Evolutionary conservation across 2,113 vertebrate genomes (phyloP), one percentile per base, ranked within the genome.

Genomic region (Istiophorus platypterus): DNA sequence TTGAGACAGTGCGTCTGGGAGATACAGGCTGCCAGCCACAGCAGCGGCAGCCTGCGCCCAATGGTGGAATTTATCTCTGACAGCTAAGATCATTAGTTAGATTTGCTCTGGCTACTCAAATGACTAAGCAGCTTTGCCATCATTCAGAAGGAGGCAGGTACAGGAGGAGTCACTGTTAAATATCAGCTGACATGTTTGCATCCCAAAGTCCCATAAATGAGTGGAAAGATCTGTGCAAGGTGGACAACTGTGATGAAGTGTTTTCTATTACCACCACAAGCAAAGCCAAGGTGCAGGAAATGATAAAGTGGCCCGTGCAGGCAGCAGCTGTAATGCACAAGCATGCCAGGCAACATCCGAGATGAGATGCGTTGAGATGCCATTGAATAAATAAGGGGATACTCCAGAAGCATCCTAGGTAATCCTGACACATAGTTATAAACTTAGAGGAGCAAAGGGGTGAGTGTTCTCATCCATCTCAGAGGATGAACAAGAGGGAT

Each of bases 171-270:
- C 84, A 72, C 42, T 72, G 66, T 82, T 86, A 82, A 84, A 86
- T 79, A 91, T 84, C 76, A 81, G 70, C 72, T 85, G 81, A 85
- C 81, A 80, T 67, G 69, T 87, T 72, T 73, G 70, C 74, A 57
- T 81, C 78, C 82, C 76, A 62, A 78, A 69, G 75, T 83, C 80
- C 67, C 71, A 74, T 76, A 85, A 92, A 86, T 80, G 81, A 79
- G 71, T n/a, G 47, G 68, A 78, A 65, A 83, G 68, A 78, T 54
- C 77, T 31, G 80, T 3, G 24, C 31, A 61, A 76, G 67, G 69
- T 47, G 8, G 86, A 88, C 82, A 83, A 76, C 82, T 69, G 77
- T 91, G 88, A 92, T 91, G 64, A 89, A 91, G 84, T 85, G 84
- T 89, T 90, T 91, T 85, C 85, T 80, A 78, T 91, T 82, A 84